phyloP scores from a whole-genome alignment of 2,113 vertebrate species.

The Pelvicachromis taeniatus region DNA sequence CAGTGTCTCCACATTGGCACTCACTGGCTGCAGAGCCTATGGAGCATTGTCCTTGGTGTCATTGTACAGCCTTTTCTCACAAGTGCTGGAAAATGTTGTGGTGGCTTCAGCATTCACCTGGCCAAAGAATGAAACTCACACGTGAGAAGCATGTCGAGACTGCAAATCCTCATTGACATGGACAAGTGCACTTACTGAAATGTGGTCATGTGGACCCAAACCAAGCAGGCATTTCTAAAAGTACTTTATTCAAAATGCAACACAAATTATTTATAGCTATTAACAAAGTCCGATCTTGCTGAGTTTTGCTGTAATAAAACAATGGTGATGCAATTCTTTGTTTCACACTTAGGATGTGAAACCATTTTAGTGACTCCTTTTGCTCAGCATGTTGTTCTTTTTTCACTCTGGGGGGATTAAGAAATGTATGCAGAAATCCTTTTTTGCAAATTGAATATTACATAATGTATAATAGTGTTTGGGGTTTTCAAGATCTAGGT shows the following conservation, averaged over 20 bases:
- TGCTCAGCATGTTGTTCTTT: neutral
- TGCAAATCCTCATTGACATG: neutral
- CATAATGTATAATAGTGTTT: neutral
- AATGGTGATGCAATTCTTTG: neutral
- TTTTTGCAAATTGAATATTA: neutral
- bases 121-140: conserved; percentile 55
- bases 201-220: neutral
- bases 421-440: neutral
- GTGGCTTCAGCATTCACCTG: conserved; percentile 64
- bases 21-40: conserved; percentile 64
- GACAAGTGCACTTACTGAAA: neutral
- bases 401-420: neutral
- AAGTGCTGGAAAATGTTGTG: conserved; percentile 65
- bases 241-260: neutral
- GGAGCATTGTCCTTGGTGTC: conserved; percentile 62
- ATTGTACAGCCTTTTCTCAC: conserved; percentile 57
- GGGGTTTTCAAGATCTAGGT: neutral
- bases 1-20: conserved; percentile 56
- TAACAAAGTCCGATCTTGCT: neutral
- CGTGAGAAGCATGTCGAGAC: neutral
- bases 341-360: neutral
- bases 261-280: neutral
- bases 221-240: no score
- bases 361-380: neutral
- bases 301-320: neutral